Percentiles rank a stretch among this genome's conserved stretches.
These are phyloP conservation scores for Planococcus citri DNA, from an alignment of 1,140 invertebrate genomes.

Conservation along the genomic window DNA sequence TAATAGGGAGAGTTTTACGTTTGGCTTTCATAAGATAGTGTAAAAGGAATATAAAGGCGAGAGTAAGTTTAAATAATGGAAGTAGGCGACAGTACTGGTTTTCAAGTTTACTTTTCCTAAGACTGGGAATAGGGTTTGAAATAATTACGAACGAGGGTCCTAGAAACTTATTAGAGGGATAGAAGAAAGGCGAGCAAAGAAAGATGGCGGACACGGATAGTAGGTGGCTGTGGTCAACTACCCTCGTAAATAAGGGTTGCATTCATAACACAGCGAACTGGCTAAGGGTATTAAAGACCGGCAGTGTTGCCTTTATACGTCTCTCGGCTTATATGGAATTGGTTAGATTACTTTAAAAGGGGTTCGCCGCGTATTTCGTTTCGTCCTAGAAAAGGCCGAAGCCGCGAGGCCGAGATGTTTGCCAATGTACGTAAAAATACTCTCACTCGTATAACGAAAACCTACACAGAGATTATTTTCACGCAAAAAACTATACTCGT, in stretches of 20 bases:
- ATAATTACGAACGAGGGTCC: slow-evolving; percentile 15
- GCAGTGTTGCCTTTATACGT: slow-evolving; percentile 7
- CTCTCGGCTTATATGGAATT: not conserved
- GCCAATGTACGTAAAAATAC: too few relatives aligned
- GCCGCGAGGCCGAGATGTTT: too few relatives aligned
- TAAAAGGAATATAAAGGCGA: slow-evolving; percentile 12
- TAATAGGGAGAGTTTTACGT: not conserved
- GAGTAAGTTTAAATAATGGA: slow-evolving; percentile 18
- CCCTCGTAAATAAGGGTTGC: slow-evolving; percentile 17
- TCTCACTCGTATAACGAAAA: too few relatives aligned
- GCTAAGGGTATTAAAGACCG: slow-evolving; percentile 5
- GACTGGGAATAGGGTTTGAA: slow-evolving; percentile 9
- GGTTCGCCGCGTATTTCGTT: not conserved
- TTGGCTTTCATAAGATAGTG: not conserved
- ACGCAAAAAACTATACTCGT: too few relatives aligned
- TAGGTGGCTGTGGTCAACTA: slow-evolving; percentile 18
- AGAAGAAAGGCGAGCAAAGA: slow-evolving; percentile 19
- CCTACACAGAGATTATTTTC: too few relatives aligned
- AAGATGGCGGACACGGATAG: slow-evolving; percentile 15
- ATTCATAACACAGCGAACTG: slow-evolving; percentile 10
- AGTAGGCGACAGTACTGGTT: slow-evolving; percentile 16
- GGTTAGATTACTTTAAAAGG: not conserved
- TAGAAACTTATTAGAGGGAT: slow-evolving; percentile 5
- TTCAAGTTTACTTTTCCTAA: slow-evolving; percentile 18
- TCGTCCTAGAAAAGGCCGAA: too few relatives aligned